phyloP scores from a whole-genome alignment of 1,140 invertebrate species.

The Drosophila navojoa region DNA sequence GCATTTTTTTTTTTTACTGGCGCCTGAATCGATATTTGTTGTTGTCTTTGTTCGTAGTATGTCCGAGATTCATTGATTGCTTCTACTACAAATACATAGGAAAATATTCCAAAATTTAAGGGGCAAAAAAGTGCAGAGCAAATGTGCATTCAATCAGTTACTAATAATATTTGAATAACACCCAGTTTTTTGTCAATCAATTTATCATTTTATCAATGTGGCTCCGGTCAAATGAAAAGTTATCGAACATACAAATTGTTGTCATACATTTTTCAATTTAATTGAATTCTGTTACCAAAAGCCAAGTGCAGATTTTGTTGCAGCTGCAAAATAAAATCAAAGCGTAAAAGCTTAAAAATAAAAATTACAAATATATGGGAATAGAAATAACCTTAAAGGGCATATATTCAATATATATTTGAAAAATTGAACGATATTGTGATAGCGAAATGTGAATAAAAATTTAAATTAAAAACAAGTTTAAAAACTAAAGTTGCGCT shows the following conservation, averaged over 20 bases:
- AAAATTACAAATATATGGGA: neutral
- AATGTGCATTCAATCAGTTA: constrained; percentile 55
- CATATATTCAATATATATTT: too few species aligned
- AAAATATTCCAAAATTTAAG: neutral
- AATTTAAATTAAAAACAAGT: too few species aligned
- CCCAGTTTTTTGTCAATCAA: constrained; percentile 16
- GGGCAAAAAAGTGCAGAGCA: constrained; percentile 50
- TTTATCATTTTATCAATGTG: constrained; percentile 27
- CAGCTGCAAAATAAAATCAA: constrained; percentile 5
- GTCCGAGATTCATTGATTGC: constrained; percentile 56
- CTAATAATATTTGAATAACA: constrained; percentile 50
- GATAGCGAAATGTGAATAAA: too few species aligned
- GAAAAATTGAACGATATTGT: too few species aligned
- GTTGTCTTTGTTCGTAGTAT: constrained; percentile 33
- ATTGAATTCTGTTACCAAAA: constrained; percentile 1
- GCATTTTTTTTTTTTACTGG: neutral
- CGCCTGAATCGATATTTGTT: constrained; percentile 32
- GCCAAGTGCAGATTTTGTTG: neutral
- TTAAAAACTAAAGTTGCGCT: too few species aligned
- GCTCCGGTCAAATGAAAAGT: neutral
- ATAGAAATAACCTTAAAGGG: too few species aligned
- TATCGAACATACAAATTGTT: neutral
- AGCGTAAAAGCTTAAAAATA: neutral
- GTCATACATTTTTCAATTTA: constrained; percentile 3
- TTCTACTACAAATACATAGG: constrained; percentile 18